Evolutionary conservation across 1,140 invertebrate species (phyloP), one percentile per base, ranked within the genome.

Genomic region (Ganaspis sp.): DNA sequence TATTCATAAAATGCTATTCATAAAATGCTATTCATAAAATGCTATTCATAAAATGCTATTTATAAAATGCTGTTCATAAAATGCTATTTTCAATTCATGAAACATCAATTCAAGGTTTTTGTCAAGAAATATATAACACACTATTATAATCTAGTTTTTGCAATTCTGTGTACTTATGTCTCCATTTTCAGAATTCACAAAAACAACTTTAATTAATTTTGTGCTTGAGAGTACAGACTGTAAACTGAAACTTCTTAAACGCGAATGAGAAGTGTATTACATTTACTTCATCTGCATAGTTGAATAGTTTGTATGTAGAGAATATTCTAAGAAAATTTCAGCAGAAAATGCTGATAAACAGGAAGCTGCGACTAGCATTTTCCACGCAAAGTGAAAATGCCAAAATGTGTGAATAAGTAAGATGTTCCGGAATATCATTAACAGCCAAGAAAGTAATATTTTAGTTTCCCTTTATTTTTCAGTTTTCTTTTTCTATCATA

Each of bases 211-310:
- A 17, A 49, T n/a, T 49, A 49, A 49, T 49, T 49, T 49, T 49
- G 15, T 17, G 6, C 45, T 17, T 17, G 45, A 49, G 45, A 17
- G 45, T 49, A 49, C 45, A 17, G 45, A 49, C 45, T 49, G n/a
- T n/a, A 49, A 49, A 49, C 45, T 49, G n/a, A 49, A 49, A 49
- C 45, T 49, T 49, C 45, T 49, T 49, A 49, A 49, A 49, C 45
- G n/a, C 15, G 45, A 49, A 49, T 49, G 45, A 49, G 45, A 49
- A 49, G 45, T 49, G 45, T 49, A 49, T 49, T 49, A 49, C 45
- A 49, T 49, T 49, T 49, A 49, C 45, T 49, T 49, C 45, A 49
- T 49, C 15, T 49, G 45, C 45, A 49, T 49, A 49, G 45, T 49
- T 49, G 45, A 49, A 49, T 49, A 49, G 45, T 34, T 34, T 34